Percentiles rank a stretch among this genome's conserved stretches.
Evolutionary conservation across 2,888 invertebrate species (phyloP).

Genomic region (Cancer borealis): DNA sequence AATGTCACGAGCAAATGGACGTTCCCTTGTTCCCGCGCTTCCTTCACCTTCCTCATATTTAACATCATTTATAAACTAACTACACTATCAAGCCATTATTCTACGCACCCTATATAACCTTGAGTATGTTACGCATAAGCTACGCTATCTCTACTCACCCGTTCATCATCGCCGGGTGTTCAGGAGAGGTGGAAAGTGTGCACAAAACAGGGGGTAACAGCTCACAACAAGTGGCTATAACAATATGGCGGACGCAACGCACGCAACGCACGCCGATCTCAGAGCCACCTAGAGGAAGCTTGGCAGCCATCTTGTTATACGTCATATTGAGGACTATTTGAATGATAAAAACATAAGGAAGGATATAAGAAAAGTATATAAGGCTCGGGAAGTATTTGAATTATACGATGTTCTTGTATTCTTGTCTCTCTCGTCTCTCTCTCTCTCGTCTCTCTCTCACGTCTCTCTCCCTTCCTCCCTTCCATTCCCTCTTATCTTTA

Average conservation of each 20-base stretch:
- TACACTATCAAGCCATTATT: background rate
- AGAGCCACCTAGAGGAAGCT: background rate
- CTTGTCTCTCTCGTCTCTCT: background rate
- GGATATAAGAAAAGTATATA: too few relatives aligned
- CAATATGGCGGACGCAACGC: conserved; percentile 68
- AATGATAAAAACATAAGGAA: too few relatives aligned
- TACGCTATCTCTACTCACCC: conserved; percentile 64
- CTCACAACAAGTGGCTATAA: conserved; percentile 73
- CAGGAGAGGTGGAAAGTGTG: conserved; percentile 58
- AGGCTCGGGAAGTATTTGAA: too few relatives aligned
- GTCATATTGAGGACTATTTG: background rate
- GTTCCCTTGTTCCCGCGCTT: conserved; percentile 56
- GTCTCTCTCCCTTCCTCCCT: conserved; percentile 18
- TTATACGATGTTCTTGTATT: background rate
- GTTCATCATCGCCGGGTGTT: conserved; percentile 71
- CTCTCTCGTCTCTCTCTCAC: background rate
- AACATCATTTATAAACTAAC: background rate
- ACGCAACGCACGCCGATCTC: conserved; percentile 44
- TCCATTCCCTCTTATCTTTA: background rate
- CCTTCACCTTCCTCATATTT: too few relatives aligned
- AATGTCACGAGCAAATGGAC: conserved; percentile 30
- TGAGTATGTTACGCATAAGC: background rate
- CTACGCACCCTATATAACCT: background rate
- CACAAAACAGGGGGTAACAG: conserved; percentile 69
- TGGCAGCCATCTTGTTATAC: conserved; percentile 46